Evolutionary conservation across 2,113 vertebrate species (phyloP).

Genomic region (Hydrolagus affinis): DNA sequence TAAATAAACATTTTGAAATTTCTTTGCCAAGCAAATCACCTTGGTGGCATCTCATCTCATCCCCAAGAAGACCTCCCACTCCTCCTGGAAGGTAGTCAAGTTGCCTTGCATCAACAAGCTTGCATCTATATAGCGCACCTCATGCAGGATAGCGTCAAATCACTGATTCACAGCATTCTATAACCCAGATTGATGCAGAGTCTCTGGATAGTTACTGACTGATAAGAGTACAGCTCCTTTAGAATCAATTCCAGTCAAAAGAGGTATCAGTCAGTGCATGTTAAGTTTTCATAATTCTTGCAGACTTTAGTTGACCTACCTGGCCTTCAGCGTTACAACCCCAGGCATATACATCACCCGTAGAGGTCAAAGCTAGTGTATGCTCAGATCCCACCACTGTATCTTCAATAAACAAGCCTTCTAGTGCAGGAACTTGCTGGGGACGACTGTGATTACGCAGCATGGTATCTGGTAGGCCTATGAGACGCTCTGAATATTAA

Average conservation of each 20-base stretch:
- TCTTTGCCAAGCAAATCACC: no score
- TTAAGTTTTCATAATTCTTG: not conserved
- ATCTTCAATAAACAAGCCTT: constrained; percentile 60
- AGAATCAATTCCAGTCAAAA: not conserved
- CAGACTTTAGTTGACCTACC: constrained; percentile 42
- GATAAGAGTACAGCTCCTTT: not conserved
- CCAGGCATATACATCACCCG: constrained; percentile 62
- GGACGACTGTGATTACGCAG: constrained; percentile 61
- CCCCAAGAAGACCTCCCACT: no score
- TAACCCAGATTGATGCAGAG: no score
- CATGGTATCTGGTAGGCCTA: constrained; percentile 63
- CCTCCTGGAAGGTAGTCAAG: no score
- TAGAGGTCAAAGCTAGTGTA: constrained; percentile 56
- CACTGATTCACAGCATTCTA: no score
- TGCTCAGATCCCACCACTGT: constrained; percentile 65
- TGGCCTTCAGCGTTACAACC: constrained; percentile 69
- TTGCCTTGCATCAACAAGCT: no score
- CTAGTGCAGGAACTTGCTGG: constrained; percentile 60
- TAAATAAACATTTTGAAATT: no score
- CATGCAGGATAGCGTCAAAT: no score
- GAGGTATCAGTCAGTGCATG: not conserved
- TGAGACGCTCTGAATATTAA: constrained; percentile 51
- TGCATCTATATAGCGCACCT: no score
- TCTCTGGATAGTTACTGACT: no score
- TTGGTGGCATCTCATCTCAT: no score